Evolutionary conservation across 2,113 vertebrate species (phyloP).

Genomic region (Eudyptes chrysolophus): DNA sequence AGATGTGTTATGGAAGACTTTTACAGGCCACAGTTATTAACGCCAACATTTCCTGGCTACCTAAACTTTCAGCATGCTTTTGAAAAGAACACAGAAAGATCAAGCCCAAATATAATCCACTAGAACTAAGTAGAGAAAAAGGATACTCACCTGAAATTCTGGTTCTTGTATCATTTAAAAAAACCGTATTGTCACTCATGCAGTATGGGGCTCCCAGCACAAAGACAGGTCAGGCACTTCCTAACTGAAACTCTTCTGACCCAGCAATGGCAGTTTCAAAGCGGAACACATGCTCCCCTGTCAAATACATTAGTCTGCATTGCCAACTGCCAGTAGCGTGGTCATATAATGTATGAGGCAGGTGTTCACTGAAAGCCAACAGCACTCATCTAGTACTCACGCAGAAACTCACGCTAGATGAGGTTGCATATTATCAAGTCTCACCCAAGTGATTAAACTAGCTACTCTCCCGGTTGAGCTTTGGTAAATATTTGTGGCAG

Average conservation of each 20-base stretch:
- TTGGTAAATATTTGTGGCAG: neutral
- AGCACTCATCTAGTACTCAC: neutral
- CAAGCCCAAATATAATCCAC: neutral
- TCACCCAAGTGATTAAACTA: neutral
- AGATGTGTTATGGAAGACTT: constrained; percentile 72
- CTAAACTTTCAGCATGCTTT: constrained; percentile 4
- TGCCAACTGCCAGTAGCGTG: neutral
- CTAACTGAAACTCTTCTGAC: neutral
- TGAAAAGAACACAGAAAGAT: neutral
- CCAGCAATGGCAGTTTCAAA: neutral
- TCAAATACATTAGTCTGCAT: neutral
- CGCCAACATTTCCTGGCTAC: neutral
- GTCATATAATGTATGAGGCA: neutral
- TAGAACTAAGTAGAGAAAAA: neutral
- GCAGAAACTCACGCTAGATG: neutral
- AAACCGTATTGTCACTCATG: neutral
- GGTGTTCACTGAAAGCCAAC: neutral
- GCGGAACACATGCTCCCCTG: neutral
- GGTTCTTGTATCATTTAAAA: neutral
- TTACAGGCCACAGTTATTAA: constrained; percentile 19
- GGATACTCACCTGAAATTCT: neutral
- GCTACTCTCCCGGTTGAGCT: neutral
- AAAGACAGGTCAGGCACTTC: constrained; percentile 10
- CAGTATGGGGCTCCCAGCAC: constrained; percentile 24
- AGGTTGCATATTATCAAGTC: neutral